Evolutionary conservation across 2,888 invertebrate genomes (phyloP).

Genomic region (Ellobium chinense): DNA sequence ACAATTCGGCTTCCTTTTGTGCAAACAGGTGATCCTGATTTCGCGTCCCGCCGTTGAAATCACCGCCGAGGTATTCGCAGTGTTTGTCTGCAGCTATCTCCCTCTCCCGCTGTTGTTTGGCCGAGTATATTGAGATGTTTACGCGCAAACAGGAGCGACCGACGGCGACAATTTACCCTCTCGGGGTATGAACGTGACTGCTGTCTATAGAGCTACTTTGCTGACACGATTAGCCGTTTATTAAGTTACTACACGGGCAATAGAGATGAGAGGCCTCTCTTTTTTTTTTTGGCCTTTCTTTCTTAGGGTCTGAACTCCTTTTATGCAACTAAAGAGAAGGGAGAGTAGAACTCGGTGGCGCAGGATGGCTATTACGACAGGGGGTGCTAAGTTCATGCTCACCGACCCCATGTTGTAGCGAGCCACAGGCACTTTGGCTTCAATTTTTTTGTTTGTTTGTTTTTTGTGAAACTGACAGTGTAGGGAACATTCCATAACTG

Average conservation of each 20-base stretch:
- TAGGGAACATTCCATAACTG: no score
- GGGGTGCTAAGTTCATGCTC: no score
- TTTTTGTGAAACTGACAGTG: no score
- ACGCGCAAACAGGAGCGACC: constrained; percentile 9
- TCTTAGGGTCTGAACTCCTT: no score
- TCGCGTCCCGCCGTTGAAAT: neutral
- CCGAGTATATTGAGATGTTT: constrained; percentile 28
- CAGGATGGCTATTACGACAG: no score
- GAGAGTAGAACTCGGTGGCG: no score
- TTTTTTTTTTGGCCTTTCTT: no score
- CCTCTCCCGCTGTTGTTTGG: constrained; percentile 23
- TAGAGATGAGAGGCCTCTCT: neutral
- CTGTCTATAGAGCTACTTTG: constrained; percentile 20
- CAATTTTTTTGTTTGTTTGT: no score
- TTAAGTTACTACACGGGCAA: neutral
- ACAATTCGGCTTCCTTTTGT: neutral
- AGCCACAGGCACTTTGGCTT: no score
- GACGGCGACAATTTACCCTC: neutral
- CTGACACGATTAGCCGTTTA: constrained; percentile 3
- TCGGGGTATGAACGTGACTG: constrained; percentile 6
- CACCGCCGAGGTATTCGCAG: neutral
- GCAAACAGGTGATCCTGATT: constrained; percentile 6
- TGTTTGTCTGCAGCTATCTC: neutral
- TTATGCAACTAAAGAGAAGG: no score
- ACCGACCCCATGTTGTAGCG: no score